These are phyloP conservation scores for Teleogryllus oceanicus DNA, from an alignment of 2,888 invertebrate species.

Conservation along the genomic window DNA sequence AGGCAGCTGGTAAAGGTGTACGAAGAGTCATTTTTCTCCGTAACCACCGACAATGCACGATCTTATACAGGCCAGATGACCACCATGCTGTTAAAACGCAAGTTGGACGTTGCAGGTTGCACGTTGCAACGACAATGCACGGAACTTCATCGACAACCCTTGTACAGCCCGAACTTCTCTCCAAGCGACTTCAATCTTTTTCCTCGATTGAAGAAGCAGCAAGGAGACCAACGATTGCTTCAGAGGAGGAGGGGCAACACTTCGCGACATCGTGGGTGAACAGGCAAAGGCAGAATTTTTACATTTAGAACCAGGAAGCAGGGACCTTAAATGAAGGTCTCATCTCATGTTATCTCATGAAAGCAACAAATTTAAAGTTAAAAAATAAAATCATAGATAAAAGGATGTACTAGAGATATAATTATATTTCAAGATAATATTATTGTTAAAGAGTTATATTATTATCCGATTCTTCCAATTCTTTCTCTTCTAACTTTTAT, in stretches of 20 bases:
- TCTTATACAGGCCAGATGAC: not conserved
- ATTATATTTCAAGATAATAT: no score
- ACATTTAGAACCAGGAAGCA: not conserved
- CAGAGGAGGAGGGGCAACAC: not conserved
- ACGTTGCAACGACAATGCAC: no score
- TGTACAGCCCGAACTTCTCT: not conserved
- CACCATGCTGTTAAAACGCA: not conserved
- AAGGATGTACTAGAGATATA: no score
- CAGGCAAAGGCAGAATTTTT: not conserved
- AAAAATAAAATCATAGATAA: no score
- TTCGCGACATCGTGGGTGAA: not conserved
- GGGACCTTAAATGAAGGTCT: no score
- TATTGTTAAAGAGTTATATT: no score
- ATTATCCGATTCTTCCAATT: no score
- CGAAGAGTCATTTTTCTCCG: not conserved
- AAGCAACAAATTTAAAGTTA: no score
- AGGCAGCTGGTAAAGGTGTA: no score
- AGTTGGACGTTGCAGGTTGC: no score
- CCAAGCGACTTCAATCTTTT: not conserved
- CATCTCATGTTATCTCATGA: no score
- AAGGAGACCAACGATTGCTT: not conserved
- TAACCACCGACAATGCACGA: not conserved
- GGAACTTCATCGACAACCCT: not conserved
- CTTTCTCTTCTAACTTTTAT: no score
- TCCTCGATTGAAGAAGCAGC: not conserved